Conservation (phyloP, 1,140 invertebrate genomes). For the Hestina assimilis region DNA sequence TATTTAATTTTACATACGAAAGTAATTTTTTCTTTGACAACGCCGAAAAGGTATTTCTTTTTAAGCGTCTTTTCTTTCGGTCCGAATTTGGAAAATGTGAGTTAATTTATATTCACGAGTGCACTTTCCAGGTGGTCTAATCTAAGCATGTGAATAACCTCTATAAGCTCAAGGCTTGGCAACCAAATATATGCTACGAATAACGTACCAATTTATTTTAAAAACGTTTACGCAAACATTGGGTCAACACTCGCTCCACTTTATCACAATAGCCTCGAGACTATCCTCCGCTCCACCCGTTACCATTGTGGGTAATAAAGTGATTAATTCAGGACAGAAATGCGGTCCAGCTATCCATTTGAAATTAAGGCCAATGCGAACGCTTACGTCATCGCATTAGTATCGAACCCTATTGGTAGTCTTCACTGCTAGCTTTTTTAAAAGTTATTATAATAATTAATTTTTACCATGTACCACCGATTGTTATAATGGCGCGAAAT, state of each 20-base stretch:
- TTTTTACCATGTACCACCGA: too few relatives aligned
- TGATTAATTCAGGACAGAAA: constrained; percentile 65
- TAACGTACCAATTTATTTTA: constrained; percentile 22
- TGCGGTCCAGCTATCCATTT: constrained; percentile 57
- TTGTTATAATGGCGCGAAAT: too few relatives aligned
- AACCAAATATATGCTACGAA: background rate
- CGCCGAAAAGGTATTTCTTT: too few relatives aligned
- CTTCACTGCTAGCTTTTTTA: background rate
- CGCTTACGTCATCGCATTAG: constrained; percentile 37
- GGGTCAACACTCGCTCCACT: constrained; percentile 47
- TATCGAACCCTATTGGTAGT: constrained; percentile 2
- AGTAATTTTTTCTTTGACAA: too few relatives aligned
- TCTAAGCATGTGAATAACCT: too few relatives aligned
- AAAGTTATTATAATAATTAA: background rate
- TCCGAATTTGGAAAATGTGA: too few relatives aligned
- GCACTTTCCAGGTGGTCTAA: too few relatives aligned
- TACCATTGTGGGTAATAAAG: constrained; percentile 56
- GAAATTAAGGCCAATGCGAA: constrained; percentile 59
- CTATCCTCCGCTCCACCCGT: constrained; percentile 43
- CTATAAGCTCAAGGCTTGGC: background rate
- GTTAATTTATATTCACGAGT: too few relatives aligned
- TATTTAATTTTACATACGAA: too few relatives aligned
- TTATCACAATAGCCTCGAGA: constrained; percentile 35
- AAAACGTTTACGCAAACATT: constrained; percentile 17
- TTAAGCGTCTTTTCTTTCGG: too few relatives aligned